These are phyloP conservation scores for Tauraco erythrolophus DNA, from an alignment of 2,113 vertebrate species.

Conservation along the genomic window DNA sequence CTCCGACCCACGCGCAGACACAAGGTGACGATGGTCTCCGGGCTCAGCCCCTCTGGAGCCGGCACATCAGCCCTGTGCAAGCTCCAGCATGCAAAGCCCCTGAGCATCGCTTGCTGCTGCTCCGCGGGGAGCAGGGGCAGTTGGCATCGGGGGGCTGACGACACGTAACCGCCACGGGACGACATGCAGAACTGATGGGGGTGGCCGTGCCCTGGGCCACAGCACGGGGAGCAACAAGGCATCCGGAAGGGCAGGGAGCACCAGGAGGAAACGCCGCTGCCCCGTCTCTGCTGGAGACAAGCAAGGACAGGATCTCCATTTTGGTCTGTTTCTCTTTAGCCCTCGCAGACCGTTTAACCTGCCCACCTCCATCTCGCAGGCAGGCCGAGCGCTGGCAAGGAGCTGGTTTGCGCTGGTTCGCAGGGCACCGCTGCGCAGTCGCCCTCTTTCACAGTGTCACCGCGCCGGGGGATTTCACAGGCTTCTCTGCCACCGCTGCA, in stretches of 20 bases:
- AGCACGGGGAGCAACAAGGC: neutral
- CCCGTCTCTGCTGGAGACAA: neutral
- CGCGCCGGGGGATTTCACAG: neutral
- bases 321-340: neutral
- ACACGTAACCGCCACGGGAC: neutral
- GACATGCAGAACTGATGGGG: neutral
- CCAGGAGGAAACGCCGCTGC: neutral
- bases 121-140: neutral
- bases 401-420: neutral
- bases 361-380: neutral
- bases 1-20: neutral
- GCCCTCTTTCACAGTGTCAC: neutral
- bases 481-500: neutral
- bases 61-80: accelerated
- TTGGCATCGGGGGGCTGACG: neutral
- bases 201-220: neutral
- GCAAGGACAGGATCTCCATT: neutral
- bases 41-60: neutral
- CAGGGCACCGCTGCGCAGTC: neutral
- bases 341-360: neutral
- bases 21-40: neutral
- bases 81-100: neutral
- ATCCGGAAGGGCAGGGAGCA: neutral
- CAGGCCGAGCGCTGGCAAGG: neutral
- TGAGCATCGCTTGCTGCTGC: neutral